Evolutionary conservation across 2,797 vertebrate species (phyloP).

Genomic region (Antennarius maculatus): DNA sequence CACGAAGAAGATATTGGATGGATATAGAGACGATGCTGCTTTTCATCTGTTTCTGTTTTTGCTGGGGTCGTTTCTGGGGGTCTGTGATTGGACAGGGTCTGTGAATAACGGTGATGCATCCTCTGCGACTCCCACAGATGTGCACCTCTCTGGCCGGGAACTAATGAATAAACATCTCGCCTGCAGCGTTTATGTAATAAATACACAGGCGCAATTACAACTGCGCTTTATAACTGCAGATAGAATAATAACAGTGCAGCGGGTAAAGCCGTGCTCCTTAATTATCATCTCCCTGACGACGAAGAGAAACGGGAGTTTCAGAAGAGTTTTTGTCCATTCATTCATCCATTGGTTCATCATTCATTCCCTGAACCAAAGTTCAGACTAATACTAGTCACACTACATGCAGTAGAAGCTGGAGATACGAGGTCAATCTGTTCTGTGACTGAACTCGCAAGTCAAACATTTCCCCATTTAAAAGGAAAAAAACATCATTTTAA

Average conservation of each 20-base stretch:
- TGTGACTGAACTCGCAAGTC: no score
- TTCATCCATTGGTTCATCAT: no score
- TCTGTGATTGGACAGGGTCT: conserved; percentile 57
- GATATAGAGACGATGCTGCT: conserved; percentile 49
- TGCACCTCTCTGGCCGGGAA: conserved; percentile 7
- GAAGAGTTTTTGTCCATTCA: no score
- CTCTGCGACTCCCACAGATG: conserved; percentile 34
- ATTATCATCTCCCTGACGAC: conserved; percentile 25
- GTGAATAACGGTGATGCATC: conserved; percentile 37
- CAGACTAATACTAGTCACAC: no score
- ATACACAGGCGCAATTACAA: conserved; percentile 77
- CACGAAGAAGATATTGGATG: conserved; percentile 32
- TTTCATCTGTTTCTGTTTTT: conserved; percentile 45
- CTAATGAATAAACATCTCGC: conserved; percentile 67
- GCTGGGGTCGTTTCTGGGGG: conserved; percentile 51
- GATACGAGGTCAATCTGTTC: no score
- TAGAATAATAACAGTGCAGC: conserved; percentile 44
- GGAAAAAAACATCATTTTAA: no score
- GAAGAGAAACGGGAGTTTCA: no score
- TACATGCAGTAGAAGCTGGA: no score
- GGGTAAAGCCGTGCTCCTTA: conserved; percentile 61
- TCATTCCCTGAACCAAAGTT: no score
- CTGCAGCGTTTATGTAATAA: conserved; percentile 67
- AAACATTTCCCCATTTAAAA: no score
- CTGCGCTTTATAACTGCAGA: conserved; percentile 62